Conservation (phyloP, 2,113 vertebrate genomes). For the Geothlypis trichas region DNA sequence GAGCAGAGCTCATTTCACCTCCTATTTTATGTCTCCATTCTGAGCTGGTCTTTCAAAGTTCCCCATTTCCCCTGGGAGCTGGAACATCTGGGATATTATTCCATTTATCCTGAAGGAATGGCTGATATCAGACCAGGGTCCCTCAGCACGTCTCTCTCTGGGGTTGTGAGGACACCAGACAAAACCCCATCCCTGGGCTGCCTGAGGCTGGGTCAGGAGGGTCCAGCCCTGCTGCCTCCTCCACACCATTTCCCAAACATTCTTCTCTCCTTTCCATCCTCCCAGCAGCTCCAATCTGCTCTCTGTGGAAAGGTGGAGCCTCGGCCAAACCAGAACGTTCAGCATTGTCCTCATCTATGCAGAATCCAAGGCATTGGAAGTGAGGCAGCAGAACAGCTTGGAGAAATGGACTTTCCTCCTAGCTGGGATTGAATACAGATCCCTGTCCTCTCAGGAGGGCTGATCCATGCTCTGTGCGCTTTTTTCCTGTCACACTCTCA, state of each 20-base stretch:
- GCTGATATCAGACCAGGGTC: not conserved
- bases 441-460: not conserved
- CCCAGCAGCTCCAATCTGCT: not conserved
- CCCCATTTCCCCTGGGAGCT: not conserved
- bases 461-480: not conserved
- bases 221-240: not conserved
- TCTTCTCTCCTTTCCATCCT: not conserved
- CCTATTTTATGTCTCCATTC: not conserved
- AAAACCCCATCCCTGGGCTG: not conserved
- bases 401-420: not conserved
- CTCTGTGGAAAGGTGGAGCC: not conserved
- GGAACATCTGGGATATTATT: not conserved
- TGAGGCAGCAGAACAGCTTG: not conserved
- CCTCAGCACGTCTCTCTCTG: not conserved
- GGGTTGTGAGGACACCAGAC: not conserved
- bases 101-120: not conserved
- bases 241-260: not conserved
- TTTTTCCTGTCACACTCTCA: not conserved
- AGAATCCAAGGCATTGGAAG: not conserved
- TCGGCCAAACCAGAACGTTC: accelerated
- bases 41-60: not conserved
- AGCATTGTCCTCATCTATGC: not conserved
- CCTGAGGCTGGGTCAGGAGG: not conserved
- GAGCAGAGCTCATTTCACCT: not conserved
- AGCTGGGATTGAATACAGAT: not conserved